Base-by-base conservation (phyloP, 2,113 vertebrate genomes). In the Bubo blakistoni region DNA sequence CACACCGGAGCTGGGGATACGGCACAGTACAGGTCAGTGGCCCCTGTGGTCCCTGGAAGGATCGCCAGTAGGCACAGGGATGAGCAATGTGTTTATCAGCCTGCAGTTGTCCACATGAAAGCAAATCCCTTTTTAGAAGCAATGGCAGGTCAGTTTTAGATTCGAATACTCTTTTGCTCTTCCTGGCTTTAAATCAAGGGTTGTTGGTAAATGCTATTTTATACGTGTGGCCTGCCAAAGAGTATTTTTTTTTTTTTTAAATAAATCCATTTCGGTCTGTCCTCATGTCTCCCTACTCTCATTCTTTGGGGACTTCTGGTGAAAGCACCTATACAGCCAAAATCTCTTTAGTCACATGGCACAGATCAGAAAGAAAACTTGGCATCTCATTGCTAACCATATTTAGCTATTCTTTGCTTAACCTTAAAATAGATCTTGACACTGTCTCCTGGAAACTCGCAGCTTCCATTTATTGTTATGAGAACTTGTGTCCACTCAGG, bases 391-490 rank as follows among this genome's bases (percentile, higher is more conserved):
- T 44, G 49, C 91, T 72, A 95, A 92, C 94, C 91, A 92, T 94
- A 95, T 95, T 96, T 96, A 96, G 94, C 70, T 91, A 79, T 93
- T 93, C 90, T 94, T 73, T 40, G 55, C 88, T 58, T 54, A 69
- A 47, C 51, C 93, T 96, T 84, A 96, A 95, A 96, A 96, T 94
- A 97, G 96, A 91, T 46, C 58, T 83, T 93, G 94, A 93, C 93
- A 38, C 47, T 1, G 82, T 47, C 77, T 88, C 92, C 82, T 92
- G 94, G 91, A 96, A 96, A 91, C 86, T 55, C 1, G 0, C 4
- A 0, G 13, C 92, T 92, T 89, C 66, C 91, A 77, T 90, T 96
- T 85, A 73, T 92, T 95, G 81, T 92, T 94, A 66, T 40, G 59
- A 90, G 61, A 81, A 55, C 67, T 61, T 17, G 29, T 0, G 11